These are phyloP conservation scores for Microtus pennsylvanicus DNA, from an alignment of 2,113 vertebrate genomes.

Conservation along the genomic window DNA sequence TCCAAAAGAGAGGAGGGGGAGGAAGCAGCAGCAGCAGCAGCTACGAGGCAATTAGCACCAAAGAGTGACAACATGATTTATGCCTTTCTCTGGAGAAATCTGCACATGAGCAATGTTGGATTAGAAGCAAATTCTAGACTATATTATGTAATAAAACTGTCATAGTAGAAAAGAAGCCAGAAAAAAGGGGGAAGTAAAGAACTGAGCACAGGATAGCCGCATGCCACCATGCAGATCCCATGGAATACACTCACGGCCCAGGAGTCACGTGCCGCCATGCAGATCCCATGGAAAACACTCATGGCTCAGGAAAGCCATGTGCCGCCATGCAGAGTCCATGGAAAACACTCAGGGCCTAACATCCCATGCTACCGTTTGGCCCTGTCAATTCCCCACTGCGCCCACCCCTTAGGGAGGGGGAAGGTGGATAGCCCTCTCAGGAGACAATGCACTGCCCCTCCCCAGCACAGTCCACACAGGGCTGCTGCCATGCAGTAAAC, in stretches of 20 bases:
- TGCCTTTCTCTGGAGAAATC: not conserved
- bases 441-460: not conserved
- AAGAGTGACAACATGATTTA: not conserved
- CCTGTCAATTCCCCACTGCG: not conserved
- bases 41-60: not conserved
- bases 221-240: not conserved
- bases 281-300: fast-evolving
- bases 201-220: not conserved
- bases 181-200: not conserved
- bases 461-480: too few species aligned
- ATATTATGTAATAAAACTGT: not conserved
- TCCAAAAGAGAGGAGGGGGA: not conserved
- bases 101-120: not conserved
- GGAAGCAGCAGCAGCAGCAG: not conserved
- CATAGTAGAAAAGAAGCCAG: not conserved
- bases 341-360: not conserved
- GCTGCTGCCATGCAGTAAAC: not conserved
- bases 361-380: not conserved
- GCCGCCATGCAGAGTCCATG: too few species aligned
- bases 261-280: too few species aligned
- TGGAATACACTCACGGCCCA: fast-evolving
- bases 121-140: not conserved
- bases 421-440: not conserved
- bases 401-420: not conserved
- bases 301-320: not conserved